Base-by-base conservation (phyloP, 2,888 invertebrate genomes). In the Clusia tigrina region DNA sequence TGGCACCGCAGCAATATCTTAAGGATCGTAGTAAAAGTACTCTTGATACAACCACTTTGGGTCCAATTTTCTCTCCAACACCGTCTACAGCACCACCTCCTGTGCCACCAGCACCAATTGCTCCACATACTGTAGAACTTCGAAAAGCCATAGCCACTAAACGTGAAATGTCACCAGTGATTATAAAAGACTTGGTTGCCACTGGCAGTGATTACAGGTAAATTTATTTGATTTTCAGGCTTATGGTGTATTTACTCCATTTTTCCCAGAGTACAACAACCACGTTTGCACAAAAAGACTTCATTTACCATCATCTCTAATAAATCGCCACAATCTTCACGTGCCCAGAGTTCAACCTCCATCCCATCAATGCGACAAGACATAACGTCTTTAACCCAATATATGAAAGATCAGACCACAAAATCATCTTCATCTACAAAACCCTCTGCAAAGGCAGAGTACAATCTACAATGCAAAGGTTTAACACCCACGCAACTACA, bases 241-340 rank as follows among this genome's bases (percentile, higher is more conserved):
- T 5, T 9, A 18, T 9, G 1, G 24, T 12, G 0, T 10, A 0
- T 32, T 22, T 18, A 32, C 32, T 24, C 18, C 10, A 48, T 10
- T 10, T 15, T n/a, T 58, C 20, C 23, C 54, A 83, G 83, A 63
- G 80, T 82, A 25, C 78, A 78, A 6, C 78, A 81, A 53, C 71
- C 81, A 2, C 87, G 89, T 64, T 84, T 87, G 63, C 89, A 90
- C 74, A 86, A 88, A 62, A 89, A 89, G 78, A 86, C 89, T 6
- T 89, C 90, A 2, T 91, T 91, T 79, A 89, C 90, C 66, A 90
- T 91, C 69, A 85, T 91, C 63, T 86, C 88, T 15, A 89, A 89
- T 68, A 78, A 85, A 56, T 83, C 86, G 2, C 86, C 88, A 2
- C 81, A 82, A 51, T 83, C 85, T 17, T 87, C 88, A 15, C 83